Evolutionary conservation across 2,113 vertebrate genomes (phyloP), one percentile per base, ranked within the genome.

Genomic region (Corythornis madagascariensis): DNA sequence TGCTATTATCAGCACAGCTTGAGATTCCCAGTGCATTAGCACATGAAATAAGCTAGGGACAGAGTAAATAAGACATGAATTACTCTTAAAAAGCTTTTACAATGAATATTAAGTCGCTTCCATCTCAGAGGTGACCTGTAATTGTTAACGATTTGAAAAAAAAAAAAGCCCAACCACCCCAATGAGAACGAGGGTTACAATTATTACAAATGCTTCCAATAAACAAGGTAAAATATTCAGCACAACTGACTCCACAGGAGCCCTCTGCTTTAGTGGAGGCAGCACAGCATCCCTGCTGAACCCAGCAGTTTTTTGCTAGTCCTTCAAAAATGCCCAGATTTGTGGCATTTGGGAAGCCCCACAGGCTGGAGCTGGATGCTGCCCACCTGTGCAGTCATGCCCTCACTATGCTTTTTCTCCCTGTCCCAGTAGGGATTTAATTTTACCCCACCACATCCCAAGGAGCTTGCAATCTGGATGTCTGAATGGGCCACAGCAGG

Each of bases 61-160:
- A 83, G 35, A 48, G 69, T 84, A 88, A 92, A 89, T 69, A 88
- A 81, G 50, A 61, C 26, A 47, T 9, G 9, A 81, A 69, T 89
- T 87, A 87, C 33, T 79, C 55, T 66, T n/a, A 42, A 63, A 90
- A 86, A 65, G 26, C 73, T 86, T 95, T 92, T 79, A 33, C 45
- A 89, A 69, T 33, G 61, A 83, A 90, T 67, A 19, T 19, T 42
- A 82, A 81, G 74, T 57, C 43, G 42, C 22, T 76, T 92, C 31
- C 74, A 45, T 76, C 77, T 89, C 74, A 93, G 73, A 78, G 33
- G 28, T 86, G 88, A 85, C 81, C 74, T 40, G 61, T 35, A 78
- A 84, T 69, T 63, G 28, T 50, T 72, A 61, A 84, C 16, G 60
- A 69, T 50, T 88, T 71, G 16, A 53, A 83, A 78, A 88, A 56